Conservation (phyloP, 1,140 invertebrate genomes). For the Leptinotarsa lineolata region DNA sequence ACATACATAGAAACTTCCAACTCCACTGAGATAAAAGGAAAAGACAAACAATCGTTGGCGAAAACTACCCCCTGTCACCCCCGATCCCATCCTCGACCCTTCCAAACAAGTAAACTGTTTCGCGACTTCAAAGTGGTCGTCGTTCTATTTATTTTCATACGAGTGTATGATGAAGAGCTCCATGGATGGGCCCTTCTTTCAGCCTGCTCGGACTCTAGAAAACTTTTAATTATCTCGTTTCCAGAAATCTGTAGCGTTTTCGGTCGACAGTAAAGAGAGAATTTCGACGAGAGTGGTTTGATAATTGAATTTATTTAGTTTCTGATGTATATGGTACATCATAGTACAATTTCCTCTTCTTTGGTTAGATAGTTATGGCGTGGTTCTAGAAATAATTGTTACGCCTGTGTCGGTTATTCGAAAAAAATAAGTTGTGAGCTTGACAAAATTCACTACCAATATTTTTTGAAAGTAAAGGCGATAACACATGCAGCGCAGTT, state of each 20-base stretch:
- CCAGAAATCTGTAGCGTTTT: neutral
- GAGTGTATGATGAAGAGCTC: neutral
- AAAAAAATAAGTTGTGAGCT: too few species aligned
- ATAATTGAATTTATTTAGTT: too few species aligned
- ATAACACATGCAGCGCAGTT: too few species aligned
- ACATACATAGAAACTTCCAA: conserved; percentile 5
- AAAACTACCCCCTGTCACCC: neutral
- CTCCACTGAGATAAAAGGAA: neutral
- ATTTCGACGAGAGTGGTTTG: too few species aligned
- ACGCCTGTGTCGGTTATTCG: too few species aligned
- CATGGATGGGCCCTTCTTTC: neutral
- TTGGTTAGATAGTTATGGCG: too few species aligned
- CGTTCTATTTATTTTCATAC: neutral
- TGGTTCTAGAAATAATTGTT: too few species aligned
- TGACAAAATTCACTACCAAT: too few species aligned
- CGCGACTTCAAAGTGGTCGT: neutral
- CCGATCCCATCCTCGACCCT: neutral
- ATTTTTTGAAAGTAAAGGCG: too few species aligned
- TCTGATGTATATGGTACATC: too few species aligned
- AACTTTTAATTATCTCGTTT: conserved; percentile 1
- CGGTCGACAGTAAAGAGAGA: too few species aligned
- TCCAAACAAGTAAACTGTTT: neutral
- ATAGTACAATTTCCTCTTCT: too few species aligned
- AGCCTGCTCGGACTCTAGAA: neutral
- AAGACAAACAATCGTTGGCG: neutral